These are phyloP conservation scores for Pterocles burchelli DNA, from an alignment of 2,113 vertebrate genomes.

Conservation along the genomic window DNA sequence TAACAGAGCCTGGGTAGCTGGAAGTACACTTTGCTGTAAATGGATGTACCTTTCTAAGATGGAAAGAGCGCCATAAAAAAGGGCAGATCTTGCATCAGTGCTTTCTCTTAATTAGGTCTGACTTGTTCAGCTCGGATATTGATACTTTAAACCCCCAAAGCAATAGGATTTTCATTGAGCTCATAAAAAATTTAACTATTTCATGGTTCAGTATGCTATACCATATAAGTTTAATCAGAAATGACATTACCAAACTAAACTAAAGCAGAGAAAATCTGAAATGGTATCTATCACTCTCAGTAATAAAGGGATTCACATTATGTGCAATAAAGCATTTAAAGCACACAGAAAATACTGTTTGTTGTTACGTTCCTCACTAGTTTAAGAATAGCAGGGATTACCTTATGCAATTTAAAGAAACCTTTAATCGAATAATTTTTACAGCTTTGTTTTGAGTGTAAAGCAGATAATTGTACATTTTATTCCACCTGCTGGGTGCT, in stretches of 20 bases:
- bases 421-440: not conserved
- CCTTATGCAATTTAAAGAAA: not conserved
- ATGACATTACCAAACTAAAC: not conserved
- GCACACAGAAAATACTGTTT: not conserved
- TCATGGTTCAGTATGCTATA: not conserved
- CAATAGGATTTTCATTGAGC: conserved; percentile 21
- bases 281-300: not conserved
- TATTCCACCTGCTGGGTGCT: not conserved
- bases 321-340: not conserved
- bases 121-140: not conserved
- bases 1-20: not conserved
- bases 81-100: not conserved
- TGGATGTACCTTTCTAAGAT: not conserved
- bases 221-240: conserved; percentile 15
- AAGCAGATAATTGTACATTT: not conserved
- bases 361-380: not conserved
- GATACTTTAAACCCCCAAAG: conserved; percentile 48
- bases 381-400: not conserved
- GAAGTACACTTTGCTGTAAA: not conserved
- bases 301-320: not conserved
- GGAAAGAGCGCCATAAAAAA: not conserved
- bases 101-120: conserved; percentile 2
- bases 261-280: not conserved
- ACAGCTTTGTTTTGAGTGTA: not conserved
- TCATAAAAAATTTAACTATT: conserved; percentile 55